Conservation (phyloP, 2,888 invertebrate species). For the Furcula furcula region DNA sequence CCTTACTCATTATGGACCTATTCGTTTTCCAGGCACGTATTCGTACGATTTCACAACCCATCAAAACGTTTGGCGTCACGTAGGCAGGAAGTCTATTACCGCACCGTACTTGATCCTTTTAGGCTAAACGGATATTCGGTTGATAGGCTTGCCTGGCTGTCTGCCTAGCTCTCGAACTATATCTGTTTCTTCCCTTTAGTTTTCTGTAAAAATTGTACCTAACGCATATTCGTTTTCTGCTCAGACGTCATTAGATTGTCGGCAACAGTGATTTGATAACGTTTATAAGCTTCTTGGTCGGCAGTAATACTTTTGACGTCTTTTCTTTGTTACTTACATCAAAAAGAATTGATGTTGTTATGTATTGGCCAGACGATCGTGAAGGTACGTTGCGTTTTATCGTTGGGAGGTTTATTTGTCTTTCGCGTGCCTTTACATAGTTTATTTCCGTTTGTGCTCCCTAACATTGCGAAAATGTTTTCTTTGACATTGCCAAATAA, state of each 20-base stretch:
- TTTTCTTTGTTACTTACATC: constrained; percentile 12
- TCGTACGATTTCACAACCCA: constrained; percentile 26
- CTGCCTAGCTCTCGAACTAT: constrained; percentile 17
- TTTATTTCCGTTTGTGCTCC: constrained; percentile 3
- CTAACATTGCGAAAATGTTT: background rate
- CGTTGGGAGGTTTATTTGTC: constrained; percentile 8
- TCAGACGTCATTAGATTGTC: constrained; percentile 17
- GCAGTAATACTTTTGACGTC: constrained; percentile 18
- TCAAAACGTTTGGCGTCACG: constrained; percentile 46
- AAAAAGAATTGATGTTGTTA: constrained; percentile 11
- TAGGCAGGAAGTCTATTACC: constrained; percentile 55
- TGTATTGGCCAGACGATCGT: constrained; percentile 15
- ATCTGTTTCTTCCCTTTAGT: constrained; percentile 6
- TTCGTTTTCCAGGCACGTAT: constrained; percentile 34
- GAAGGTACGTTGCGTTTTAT: background rate
- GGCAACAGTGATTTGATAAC: too few relatives aligned
- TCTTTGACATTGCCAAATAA: constrained; percentile 1
- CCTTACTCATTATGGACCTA: constrained; percentile 17
- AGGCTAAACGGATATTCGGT: constrained; percentile 63
- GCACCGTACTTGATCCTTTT: constrained; percentile 61
- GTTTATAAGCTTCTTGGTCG: too few relatives aligned
- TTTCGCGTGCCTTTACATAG: constrained; percentile 8
- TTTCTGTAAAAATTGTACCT: constrained; percentile 7
- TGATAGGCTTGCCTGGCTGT: constrained; percentile 53
- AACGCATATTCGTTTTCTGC: constrained; percentile 14